Evolutionary conservation across 1,140 invertebrate species (phyloP), one percentile per base, ranked within the genome.

Genomic region (Drosophila pseudoananassae): DNA sequence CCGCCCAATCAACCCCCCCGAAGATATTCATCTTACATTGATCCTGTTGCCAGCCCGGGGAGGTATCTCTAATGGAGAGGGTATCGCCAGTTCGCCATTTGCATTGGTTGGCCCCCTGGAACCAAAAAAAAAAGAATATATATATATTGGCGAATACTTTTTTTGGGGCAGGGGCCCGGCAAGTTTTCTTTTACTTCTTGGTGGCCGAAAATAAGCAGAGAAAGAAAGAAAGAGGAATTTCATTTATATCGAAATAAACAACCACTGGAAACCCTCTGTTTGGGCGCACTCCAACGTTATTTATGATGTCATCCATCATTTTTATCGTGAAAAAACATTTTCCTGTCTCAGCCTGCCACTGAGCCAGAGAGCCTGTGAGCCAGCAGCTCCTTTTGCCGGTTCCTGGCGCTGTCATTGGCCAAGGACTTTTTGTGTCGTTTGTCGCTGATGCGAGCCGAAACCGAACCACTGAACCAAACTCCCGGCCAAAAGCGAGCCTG

Each of bases 241-340:
- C 88, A 87, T 91, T 87, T 91, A 91, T 84, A 90, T 90, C 84
- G 85, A 85, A 91, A 91, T 91, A 91, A 91, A 91, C 90, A 91
- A 91, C 79, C 90, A 91, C 85, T 87, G 80, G 82, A 82, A 91
- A 82, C 82, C 82, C 79, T 90, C 85, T 80, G 82, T 84, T 87
- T 74, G 74, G 85, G 81, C 84, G 88, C 90, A 91, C 82, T 90
- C 80, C 80, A 90, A 81, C 74, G 80, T 91, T 90, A 91, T 91
- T 91, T 91, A 91, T 90, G 90, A 90, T 90, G 77, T 91, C 90
- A 91, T 91, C 75, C 90, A 91, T 91, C 90, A 91, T 91, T 91
- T 91, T 91, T 91, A 91, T 91, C 90, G 90, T 88, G 76, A 91
- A 91, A 91, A 87, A 90, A 91, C 85, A 85, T 91, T 91, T 91